phyloP scores from a whole-genome alignment of 2,888 invertebrate genomes.

The Sphinx pinastri region DNA sequence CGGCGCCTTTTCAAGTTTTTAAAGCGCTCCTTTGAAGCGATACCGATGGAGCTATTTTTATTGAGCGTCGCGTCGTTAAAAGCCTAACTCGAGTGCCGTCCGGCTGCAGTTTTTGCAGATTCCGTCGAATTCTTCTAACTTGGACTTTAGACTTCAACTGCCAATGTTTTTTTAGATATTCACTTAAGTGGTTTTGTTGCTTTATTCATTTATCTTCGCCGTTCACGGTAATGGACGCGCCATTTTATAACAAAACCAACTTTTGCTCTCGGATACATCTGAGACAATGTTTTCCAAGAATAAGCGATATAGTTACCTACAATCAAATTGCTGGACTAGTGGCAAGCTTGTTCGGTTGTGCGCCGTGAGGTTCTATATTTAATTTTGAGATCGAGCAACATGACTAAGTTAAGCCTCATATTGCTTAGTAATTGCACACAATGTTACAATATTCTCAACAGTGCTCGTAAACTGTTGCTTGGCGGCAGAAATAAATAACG shows the following conservation, averaged over 20 bases:
- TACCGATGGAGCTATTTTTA: slow-evolving; percentile 37
- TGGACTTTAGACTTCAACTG: slow-evolving; percentile 34
- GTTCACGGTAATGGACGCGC: not conserved
- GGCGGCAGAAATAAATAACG: no score
- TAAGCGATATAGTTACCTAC: no score
- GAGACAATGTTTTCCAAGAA: no score
- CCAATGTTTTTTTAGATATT: slow-evolving; percentile 36
- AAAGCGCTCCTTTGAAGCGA: slow-evolving; percentile 23
- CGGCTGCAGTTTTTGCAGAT: slow-evolving; percentile 18
- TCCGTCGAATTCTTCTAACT: slow-evolving; percentile 26
- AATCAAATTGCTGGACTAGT: no score
- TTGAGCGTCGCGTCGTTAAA: slow-evolving; percentile 37
- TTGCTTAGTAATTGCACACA: no score
- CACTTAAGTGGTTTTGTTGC: slow-evolving; percentile 27
- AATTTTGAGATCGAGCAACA: no score
- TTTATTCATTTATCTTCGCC: slow-evolving; percentile 8
- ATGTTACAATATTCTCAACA: no score
- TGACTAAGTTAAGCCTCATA: no score
- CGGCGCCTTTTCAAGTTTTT: slow-evolving; percentile 28
- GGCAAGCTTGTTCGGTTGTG: no score
- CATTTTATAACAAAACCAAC: not conserved
- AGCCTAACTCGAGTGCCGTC: slow-evolving; percentile 33
- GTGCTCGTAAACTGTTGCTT: no score
- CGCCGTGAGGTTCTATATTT: no score
- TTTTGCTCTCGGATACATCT: no score